Conservation (phyloP, 2,113 vertebrate species). For the Anguilla japonica region DNA sequence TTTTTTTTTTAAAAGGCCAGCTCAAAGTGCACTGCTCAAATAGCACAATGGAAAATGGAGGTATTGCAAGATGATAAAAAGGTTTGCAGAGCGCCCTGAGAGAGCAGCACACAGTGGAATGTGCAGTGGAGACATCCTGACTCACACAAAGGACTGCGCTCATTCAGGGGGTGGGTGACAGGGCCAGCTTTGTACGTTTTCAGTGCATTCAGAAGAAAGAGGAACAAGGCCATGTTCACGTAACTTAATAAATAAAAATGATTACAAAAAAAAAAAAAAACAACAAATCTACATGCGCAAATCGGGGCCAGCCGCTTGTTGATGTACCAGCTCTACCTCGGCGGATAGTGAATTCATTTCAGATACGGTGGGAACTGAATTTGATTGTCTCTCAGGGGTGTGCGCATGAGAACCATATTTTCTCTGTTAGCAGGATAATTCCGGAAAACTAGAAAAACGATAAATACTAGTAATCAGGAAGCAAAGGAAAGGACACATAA, state of each 20-base stretch:
- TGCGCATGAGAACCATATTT: background rate
- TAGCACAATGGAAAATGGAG: background rate
- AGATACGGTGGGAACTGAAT: background rate
- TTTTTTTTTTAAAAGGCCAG: background rate
- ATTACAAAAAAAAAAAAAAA: background rate
- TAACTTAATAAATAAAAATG: slow-evolving; percentile 18
- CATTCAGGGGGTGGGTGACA: background rate
- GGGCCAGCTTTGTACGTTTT: slow-evolving; percentile 5
- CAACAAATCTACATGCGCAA: slow-evolving; percentile 18
- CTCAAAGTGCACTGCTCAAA: background rate
- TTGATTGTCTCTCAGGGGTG: background rate
- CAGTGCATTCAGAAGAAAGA: background rate
- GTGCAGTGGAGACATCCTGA: background rate
- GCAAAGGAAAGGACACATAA: background rate
- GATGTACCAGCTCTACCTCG: background rate
- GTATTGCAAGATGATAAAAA: background rate
- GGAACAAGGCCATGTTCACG: slow-evolving; percentile 5
- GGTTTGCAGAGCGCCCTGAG: background rate
- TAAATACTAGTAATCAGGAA: background rate
- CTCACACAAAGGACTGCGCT: background rate
- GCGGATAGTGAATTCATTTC: background rate
- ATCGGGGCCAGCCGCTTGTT: background rate
- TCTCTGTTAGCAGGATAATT: slow-evolving; percentile 11
- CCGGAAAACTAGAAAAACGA: background rate
- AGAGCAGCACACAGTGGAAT: background rate